Conservation (phyloP, 2,888 invertebrate genomes). For the Diaprepes abbreviatus region DNA sequence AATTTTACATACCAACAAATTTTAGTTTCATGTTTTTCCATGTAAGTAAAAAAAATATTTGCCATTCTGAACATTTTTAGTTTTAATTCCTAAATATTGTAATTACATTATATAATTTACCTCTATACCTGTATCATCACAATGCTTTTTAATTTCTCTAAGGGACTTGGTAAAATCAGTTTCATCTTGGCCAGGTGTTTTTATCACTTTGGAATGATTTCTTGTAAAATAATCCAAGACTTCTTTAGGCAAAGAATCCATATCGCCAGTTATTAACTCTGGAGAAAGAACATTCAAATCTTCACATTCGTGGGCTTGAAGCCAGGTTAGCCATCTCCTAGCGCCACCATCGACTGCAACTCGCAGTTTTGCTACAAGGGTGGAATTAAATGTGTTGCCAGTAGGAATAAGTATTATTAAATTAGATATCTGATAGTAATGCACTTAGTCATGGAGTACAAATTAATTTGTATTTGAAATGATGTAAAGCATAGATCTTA, state of each 20-base stretch:
- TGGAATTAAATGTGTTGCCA: background rate
- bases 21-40: too few relatives aligned
- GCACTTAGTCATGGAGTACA: too few relatives aligned
- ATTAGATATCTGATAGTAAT: too few relatives aligned
- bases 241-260: constrained; percentile 83
- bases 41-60: too few relatives aligned
- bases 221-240: constrained; percentile 70
- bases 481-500: too few relatives aligned
- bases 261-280: constrained; percentile 89
- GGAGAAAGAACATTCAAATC: constrained; percentile 68
- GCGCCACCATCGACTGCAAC: constrained; percentile 89
- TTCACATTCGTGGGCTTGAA: constrained; percentile 64
- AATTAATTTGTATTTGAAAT: too few relatives aligned
- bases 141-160: constrained; percentile 71
- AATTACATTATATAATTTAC: constrained; percentile 58
- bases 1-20: too few relatives aligned
- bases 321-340: constrained; percentile 77
- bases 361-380: constrained; percentile 74
- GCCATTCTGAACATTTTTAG: too few relatives aligned
- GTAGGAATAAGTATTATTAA: too few relatives aligned
- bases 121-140: constrained; percentile 66
- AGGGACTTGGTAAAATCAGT: constrained; percentile 94
- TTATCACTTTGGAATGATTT: constrained; percentile 64
- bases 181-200: constrained; percentile 86
- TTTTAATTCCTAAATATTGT: too few relatives aligned